Evolutionary conservation across 2,888 invertebrate genomes (phyloP), one percentile per base, ranked within the genome.

Genomic region (Caenorhabditis panamensis): DNA sequence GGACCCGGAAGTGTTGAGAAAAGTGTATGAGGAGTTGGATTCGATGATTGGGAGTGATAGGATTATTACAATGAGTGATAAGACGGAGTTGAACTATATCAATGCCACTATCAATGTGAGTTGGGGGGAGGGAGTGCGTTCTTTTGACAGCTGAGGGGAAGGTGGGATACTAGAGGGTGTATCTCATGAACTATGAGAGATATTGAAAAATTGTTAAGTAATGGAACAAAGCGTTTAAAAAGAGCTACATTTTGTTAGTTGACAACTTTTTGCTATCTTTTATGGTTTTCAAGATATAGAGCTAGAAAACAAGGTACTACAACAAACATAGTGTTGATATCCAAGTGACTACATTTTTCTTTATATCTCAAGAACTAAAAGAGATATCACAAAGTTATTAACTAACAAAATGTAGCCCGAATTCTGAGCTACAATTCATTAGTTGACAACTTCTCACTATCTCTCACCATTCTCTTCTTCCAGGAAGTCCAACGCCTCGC

Each of bases 21-120:
- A 82, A 41, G 61, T 83, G 6, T 71, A 82, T 47, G 78, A 82
- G n/a, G 84, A 84, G 58, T 58, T 84, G 56, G 79, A 83, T 54
- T 13, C 11, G 13, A 63, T 58, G 13, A 75, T 84, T 63, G 78
- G 78, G 13, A 53, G 41, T 9, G 71, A 82, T 62, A 58, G 83
- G 16, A 64, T 83, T 37, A 80, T 84, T n/a, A 78, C 79, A 2
- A 78, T 71, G 0, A 47, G 49, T 0, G 84, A 84, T 56, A 67
- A 75, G 16, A 13, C 28, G 1, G 22, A 61, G 3, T 36, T 84
- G 18, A 79, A 80, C 44, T 84, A 82, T 58, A 36, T 75, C 37
- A 78, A 79, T 49, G 84, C 84, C 1, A 77, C 80, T 11, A 64
- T 84, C 22, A 81, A 78, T 75, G 82, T 80, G n/a, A 56, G n/a